Evolutionary conservation across 1,140 invertebrate species (phyloP).

Genomic region (Hormaphis cornu): DNA sequence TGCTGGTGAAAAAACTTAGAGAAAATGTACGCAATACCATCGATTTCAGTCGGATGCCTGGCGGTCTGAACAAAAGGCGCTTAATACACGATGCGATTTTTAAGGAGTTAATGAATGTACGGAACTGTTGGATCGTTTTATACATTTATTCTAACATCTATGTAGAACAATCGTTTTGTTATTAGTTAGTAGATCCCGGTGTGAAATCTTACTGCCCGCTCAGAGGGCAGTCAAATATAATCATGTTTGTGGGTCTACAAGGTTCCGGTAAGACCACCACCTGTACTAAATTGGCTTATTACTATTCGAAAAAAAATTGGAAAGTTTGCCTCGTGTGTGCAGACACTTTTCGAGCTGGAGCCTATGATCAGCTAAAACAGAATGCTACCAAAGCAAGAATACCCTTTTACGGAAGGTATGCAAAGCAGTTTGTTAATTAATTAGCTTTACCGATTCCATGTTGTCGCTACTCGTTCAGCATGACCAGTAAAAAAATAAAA

Average conservation of each 20-base stretch:
- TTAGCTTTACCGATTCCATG: no score
- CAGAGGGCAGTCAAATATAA: constrained; percentile 91
- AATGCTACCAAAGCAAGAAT: constrained; percentile 99
- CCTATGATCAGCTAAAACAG: constrained; percentile 99
- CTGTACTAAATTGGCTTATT: constrained; percentile 98
- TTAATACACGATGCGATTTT: constrained; percentile 99
- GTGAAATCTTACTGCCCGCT: constrained; percentile 94
- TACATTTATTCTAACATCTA: no score
- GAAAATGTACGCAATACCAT: constrained; percentile 98
- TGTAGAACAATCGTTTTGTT: no score
- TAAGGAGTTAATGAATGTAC: constrained; percentile 94
- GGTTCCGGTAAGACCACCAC: constrained; percentile 99
- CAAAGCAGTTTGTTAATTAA: no score
- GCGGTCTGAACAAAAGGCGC: constrained; percentile 92
- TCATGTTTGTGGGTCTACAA: constrained; percentile 99
- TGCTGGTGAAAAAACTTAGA: constrained; percentile 87
- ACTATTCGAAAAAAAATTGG: constrained; percentile 99
- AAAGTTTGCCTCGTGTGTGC: constrained; percentile 98
- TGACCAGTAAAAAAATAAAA: no score
- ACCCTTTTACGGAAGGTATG: constrained; percentile 99
- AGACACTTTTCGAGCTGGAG: constrained; percentile 98
- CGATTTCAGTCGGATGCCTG: constrained; percentile 99
- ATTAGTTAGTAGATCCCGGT: constrained; percentile 90
- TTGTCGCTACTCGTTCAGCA: no score
- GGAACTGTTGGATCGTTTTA: neutral